Conservation (phyloP, 1,140 invertebrate species). For the Papilio glaucus region DNA sequence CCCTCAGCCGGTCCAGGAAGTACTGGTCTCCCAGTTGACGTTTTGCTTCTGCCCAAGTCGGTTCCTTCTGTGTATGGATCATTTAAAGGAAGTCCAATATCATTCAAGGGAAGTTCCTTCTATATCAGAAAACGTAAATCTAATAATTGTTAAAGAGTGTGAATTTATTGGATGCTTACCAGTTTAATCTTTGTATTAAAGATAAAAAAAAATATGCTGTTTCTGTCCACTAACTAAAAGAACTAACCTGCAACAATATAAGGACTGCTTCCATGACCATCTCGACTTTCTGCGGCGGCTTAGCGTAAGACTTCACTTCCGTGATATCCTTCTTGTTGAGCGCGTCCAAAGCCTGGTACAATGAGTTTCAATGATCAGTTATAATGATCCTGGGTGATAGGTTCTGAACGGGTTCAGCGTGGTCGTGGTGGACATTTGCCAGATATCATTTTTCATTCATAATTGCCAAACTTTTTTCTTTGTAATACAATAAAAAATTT, state of each 20-base stretch:
- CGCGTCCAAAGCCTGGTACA: constrained; percentile 88
- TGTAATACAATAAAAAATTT: no score
- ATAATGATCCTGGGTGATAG: no score
- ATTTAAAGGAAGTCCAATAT: background rate
- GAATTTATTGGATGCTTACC: no score
- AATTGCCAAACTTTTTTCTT: no score
- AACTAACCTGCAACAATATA: constrained; percentile 87
- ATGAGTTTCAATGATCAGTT: no score
- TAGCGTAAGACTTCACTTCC: constrained; percentile 94
- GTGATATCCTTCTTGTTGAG: constrained; percentile 94
- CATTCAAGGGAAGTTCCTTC: background rate
- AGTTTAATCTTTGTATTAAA: no score
- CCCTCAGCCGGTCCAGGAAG: constrained; percentile 90
- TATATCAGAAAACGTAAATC: background rate
- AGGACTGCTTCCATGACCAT: constrained; percentile 95
- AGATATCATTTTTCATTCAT: no score
- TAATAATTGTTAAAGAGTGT: no score
- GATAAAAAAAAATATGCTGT: no score
- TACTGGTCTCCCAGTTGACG: constrained; percentile 91
- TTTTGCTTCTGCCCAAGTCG: constrained; percentile 93
- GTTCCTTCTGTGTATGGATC: constrained; percentile 84
- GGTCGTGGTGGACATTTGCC: no score
- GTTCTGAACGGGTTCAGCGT: no score
- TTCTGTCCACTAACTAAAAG: background rate
- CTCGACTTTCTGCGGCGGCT: constrained; percentile 92